Percentiles rank a stretch among this genome's conserved stretches.
phyloP scores from a whole-genome alignment of 2,888 invertebrate genomes.

The Dicyrtomina minuta region DNA sequence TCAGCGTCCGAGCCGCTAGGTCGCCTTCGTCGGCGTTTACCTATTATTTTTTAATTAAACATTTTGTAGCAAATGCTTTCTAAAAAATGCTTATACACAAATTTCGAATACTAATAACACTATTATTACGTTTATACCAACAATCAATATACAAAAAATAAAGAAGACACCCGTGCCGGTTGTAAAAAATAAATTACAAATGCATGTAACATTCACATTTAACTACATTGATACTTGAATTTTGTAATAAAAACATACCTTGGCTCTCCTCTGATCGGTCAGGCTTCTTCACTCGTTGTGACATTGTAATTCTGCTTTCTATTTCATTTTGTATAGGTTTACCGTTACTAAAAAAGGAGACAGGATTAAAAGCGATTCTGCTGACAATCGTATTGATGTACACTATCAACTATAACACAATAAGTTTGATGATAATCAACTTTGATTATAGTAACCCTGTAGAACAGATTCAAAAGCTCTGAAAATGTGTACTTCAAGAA shows the following conservation, averaged over 20 bases:
- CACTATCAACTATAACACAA: too few species aligned
- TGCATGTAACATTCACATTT: too few species aligned
- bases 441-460: too few species aligned
- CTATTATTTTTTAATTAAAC: too few species aligned
- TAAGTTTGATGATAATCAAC: too few species aligned
- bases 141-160: too few species aligned
- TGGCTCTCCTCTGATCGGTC: slow-evolving; percentile 52
- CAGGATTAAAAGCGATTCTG: background rate
- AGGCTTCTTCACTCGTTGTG: slow-evolving; percentile 54
- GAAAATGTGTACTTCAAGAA: too few species aligned
- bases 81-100: background rate
- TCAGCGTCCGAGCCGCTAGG: slow-evolving; percentile 63
- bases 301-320: slow-evolving; percentile 44
- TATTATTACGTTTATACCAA: too few species aligned
- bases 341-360: slow-evolving; percentile 26
- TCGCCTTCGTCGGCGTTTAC: slow-evolving; percentile 75
- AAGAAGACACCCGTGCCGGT: too few species aligned
- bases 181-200: too few species aligned
- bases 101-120: background rate
- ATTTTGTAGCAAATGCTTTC: background rate
- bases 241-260: slow-evolving; percentile 42
- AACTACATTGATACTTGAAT: too few species aligned
- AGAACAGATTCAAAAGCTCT: too few species aligned
- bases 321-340: slow-evolving; percentile 34
- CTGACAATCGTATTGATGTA: background rate